Evolutionary conservation across 2,797 vertebrate species (phyloP).

Genomic region (Sebastes itinus): DNA sequence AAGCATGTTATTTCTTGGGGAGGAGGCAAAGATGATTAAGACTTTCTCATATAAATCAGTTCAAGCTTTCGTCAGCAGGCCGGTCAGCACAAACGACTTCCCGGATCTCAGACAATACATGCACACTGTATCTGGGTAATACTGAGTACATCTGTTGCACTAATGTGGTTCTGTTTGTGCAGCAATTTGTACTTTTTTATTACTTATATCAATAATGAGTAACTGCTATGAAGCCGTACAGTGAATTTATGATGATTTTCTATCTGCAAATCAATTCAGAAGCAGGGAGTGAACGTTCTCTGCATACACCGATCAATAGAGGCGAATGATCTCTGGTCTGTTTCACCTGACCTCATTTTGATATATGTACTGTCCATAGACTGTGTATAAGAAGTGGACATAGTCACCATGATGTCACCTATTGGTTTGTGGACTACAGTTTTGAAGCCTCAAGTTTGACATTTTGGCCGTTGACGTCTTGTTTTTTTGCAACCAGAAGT

Average conservation of each 20-base stretch:
- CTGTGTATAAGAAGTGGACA: too few species aligned
- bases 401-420: too few species aligned
- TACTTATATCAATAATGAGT: background rate
- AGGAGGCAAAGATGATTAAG: constrained; percentile 25
- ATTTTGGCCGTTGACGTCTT: too few species aligned
- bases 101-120: background rate
- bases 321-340: background rate
- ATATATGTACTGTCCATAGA: background rate
- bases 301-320: background rate
- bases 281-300: background rate
- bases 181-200: background rate
- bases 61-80: background rate
- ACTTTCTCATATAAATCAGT: constrained; percentile 19
- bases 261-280: background rate
- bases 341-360: background rate
- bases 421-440: too few species aligned
- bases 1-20: constrained; percentile 20
- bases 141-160: background rate
- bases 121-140: background rate
- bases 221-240: background rate
- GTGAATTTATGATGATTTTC: background rate
- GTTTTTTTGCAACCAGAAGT: too few species aligned
- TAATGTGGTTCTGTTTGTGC: background rate
- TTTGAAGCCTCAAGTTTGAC: too few species aligned
- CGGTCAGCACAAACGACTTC: constrained; percentile 2